Evolutionary conservation across 2,797 vertebrate genomes (phyloP), one percentile per base, ranked within the genome.

Genomic region (Sebastes kiyomatsui): DNA sequence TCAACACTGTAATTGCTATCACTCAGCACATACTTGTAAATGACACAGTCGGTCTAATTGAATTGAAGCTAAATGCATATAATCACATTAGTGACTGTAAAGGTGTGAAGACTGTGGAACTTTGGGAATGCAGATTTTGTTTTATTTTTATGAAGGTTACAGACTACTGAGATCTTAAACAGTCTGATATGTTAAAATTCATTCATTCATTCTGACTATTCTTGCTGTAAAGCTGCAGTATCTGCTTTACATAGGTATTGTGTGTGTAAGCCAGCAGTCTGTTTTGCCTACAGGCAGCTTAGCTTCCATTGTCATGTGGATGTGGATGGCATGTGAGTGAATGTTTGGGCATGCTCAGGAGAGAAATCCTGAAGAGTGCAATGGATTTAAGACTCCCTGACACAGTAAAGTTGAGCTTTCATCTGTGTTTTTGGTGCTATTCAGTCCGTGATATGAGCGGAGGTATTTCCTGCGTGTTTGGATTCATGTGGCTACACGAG

Each of bases 211-310:
- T 73, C 27, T 4, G 42, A 75, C 68, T 73, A 27, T 80, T 85
- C 58, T 54, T 32, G 73, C 70, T 83, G 64, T 80, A 42, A 66
- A 78, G 85, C 79, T 78, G 87, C 79, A 85, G 84, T 68, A 71
- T 84, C 77, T 84, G 82, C 82, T 91, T 87, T 83, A 86, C 88
- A 88, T 87, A 79, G 86, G 81, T 80, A 85, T 87, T 88, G 86
- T 90, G 86, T 72, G 73, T 78, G 65, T 84, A 80, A 91, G 81
- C 85, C 77, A 70, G 72, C 67, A 81, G 62, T 86, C 67, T 88
- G 87, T 83, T 83, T 89, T 86, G 90, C 91, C 84, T 81, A 74
- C 77, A 85, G 91, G 91, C 87, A 85, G 93, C 90, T 94, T 91
- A 94, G 79, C 81, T 64, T 59, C 67, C 82, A 84, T 93, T 93